phyloP scores from a whole-genome alignment of 2,888 invertebrate genomes.

The Boloria selene region DNA sequence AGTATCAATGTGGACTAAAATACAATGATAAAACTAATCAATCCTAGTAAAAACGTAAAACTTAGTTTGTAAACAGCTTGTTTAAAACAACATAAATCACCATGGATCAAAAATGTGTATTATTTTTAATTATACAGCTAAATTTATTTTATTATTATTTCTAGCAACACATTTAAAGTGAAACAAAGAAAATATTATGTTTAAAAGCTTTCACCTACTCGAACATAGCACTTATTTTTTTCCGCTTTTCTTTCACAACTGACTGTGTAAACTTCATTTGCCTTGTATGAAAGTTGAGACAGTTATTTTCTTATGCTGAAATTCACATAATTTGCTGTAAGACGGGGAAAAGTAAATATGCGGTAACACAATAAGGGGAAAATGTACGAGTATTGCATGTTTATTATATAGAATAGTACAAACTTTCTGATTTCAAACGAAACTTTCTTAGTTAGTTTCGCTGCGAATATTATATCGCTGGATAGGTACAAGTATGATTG shows the following conservation, averaged over 20 bases:
- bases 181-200: neutral
- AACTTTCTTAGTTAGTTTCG: constrained; percentile 14
- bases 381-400: constrained; percentile 1
- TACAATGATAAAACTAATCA: too few relatives aligned
- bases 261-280: constrained; percentile 28
- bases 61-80: too few relatives aligned
- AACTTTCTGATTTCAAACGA: constrained; percentile 13
- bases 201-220: neutral
- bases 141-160: neutral
- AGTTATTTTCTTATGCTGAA: constrained; percentile 30
- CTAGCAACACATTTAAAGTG: neutral
- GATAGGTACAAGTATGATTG: neutral
- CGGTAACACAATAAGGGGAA: constrained; percentile 23
- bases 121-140: neutral
- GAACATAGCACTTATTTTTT: neutral
- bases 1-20: too few relatives aligned
- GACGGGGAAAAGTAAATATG: constrained; percentile 29
- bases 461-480: neutral
- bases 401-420: constrained; percentile 12
- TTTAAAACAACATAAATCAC: too few relatives aligned
- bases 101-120: too few relatives aligned
- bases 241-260: neutral
- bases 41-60: too few relatives aligned
- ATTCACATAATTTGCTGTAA: constrained; percentile 31
- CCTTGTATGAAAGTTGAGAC: constrained; percentile 27